Evolutionary conservation across 2,888 invertebrate species (phyloP), one percentile per base, ranked within the genome.

Genomic region (Pyralis farinalis): DNA sequence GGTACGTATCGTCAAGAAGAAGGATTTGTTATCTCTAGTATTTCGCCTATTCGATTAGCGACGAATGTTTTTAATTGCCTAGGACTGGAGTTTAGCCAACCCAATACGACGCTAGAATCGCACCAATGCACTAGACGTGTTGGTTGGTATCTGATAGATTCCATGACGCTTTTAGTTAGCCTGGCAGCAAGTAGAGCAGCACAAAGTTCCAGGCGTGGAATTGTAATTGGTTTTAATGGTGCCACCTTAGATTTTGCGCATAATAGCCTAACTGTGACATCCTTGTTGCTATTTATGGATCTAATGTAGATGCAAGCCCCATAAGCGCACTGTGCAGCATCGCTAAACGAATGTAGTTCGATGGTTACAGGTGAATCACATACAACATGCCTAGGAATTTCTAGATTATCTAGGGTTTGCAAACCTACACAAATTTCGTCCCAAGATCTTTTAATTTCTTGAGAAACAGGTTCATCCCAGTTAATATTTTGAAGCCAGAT

Each of bases 291-390:
- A 4, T 16, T 16, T 7, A 54, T 33, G 0, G 61, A 48, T 10
- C 29, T 35, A 1, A 59, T 22, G 36, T 63, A 65, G 11, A 65
- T 12, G 31, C 60, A 63, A 1, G 61, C 53, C 0, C 60, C 63
- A 12, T 55, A 61, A 0, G 62, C 61, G 1, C 1, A 1, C 9
- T 47, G 42, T 0, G 61, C 60, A 0, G 64, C 57, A 29, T 64
- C 64, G 12, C 54, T 49, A 30, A 66, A 66, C 0, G 44, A 30
- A 32, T 63, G 60, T 6, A 69, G 11, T 42, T 64, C 58, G 3
- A 57, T 45, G 7, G 27, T 3, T 16, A 1, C 1, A 9, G 30
- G 34, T 1, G 7, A 7, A 21, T 37, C 25, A 8, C 39, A 28
- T 3, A 39, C 20, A 11, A 39, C 34, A 6, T 4, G 20, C 7